Conservation (phyloP, 1,140 invertebrate species). For the Arion vulgaris region DNA sequence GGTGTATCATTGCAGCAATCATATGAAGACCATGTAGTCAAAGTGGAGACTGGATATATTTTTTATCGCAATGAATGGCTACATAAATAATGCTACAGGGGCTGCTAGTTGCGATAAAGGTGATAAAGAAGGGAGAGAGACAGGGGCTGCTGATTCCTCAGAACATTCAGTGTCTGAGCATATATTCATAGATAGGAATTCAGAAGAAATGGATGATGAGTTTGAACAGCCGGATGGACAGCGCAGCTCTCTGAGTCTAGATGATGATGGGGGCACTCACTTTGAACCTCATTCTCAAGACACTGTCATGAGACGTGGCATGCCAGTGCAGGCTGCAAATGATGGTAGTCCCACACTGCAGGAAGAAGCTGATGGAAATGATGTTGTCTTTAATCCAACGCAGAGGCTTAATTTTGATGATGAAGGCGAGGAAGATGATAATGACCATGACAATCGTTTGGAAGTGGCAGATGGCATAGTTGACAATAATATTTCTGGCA, state of each 20-base stretch:
- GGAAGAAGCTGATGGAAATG: conserved; percentile 19
- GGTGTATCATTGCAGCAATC: neutral
- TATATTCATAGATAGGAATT: neutral
- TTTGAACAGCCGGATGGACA: conserved; percentile 35
- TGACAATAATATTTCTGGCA: neutral
- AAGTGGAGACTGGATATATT: neutral
- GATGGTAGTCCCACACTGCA: neutral
- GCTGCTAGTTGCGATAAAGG: neutral
- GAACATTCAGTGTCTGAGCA: neutral
- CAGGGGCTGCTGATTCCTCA: neutral
- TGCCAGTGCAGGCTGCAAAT: neutral
- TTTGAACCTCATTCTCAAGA: conserved; percentile 38
- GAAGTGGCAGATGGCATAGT: neutral
- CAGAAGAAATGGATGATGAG: conserved; percentile 12
- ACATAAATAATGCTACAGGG: neutral
- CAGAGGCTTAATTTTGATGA: conserved; percentile 38
- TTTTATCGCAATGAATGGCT: neutral
- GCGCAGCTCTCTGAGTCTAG: conserved; percentile 28
- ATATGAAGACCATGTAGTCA: neutral
- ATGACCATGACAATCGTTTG: conserved; percentile 12
- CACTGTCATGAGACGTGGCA: conserved; percentile 4
- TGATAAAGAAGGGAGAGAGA: neutral
- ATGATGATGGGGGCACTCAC: conserved; percentile 34
- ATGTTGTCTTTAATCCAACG: conserved; percentile 23
- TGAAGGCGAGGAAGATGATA: conserved; percentile 20